These are phyloP conservation scores for Chironomus riparius DNA, from an alignment of 2,888 invertebrate species.

Conservation along the genomic window DNA sequence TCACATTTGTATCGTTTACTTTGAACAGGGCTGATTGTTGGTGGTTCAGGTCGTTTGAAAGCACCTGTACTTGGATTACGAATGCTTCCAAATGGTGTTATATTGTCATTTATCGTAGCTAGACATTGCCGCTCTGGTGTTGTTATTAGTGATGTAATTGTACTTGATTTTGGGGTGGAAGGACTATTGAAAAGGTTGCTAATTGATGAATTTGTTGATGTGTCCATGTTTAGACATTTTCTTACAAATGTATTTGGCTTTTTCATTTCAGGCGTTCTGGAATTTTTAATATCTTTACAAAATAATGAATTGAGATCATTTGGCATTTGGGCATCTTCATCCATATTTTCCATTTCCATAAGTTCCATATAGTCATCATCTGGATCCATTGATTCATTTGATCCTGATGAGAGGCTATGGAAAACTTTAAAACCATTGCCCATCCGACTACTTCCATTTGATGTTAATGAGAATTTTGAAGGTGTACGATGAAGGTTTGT, in stretches of 20 bases:
- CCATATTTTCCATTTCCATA: slow-evolving; percentile 50
- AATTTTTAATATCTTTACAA: slow-evolving; percentile 46
- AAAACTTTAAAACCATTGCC: slow-evolving; percentile 38
- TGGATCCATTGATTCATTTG: slow-evolving; percentile 51
- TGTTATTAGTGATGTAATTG: slow-evolving; percentile 28
- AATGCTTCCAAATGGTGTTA: slow-evolving; percentile 30
- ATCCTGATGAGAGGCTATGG: slow-evolving; percentile 47
- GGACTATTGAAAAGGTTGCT: slow-evolving; percentile 42
- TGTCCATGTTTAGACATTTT: slow-evolving; percentile 46
- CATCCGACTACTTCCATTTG: not conserved
- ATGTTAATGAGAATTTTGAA: not conserved
- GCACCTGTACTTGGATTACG: slow-evolving; percentile 31
- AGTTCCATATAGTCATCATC: slow-evolving; percentile 59
- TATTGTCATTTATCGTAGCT: not conserved
- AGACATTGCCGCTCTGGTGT: slow-evolving; percentile 23
- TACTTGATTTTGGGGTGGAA: slow-evolving; percentile 35
- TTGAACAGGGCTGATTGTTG: slow-evolving; percentile 45
- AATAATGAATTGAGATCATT: slow-evolving; percentile 51
- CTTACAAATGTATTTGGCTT: slow-evolving; percentile 41
- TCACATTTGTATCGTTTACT: slow-evolving; percentile 41
- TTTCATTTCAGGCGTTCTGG: slow-evolving; percentile 39
- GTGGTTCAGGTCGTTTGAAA: slow-evolving; percentile 62
- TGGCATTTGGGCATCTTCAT: slow-evolving; percentile 45
- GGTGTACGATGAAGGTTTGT: slow-evolving; percentile 4
- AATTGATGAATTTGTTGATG: slow-evolving; percentile 28